Percentiles rank a stretch among this genome's conserved stretches.
Conservation (phyloP, 1,140 invertebrate species). For the Anastrepha obliqua region DNA sequence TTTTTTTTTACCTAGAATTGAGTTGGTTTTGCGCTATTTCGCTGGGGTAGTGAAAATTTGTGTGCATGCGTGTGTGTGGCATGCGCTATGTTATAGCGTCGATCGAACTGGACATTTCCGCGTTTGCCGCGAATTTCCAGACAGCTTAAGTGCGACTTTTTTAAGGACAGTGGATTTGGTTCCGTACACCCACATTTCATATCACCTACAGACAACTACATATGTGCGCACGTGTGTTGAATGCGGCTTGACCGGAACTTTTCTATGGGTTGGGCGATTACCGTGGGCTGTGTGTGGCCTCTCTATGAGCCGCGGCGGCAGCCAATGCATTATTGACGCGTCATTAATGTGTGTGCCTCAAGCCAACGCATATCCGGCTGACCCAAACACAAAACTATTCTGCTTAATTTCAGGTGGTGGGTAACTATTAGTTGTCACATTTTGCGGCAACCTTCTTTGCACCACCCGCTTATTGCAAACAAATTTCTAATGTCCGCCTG, state of each 20-base stretch:
- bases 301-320: background rate
- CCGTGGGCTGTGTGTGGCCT: background rate
- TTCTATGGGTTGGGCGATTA: background rate
- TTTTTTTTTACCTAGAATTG: too few species aligned
- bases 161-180: background rate
- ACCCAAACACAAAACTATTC: background rate
- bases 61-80: background rate
- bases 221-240: background rate
- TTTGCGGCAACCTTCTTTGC: background rate
- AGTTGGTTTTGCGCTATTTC: background rate
- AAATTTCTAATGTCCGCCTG: slow-evolving; percentile 11
- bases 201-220: background rate
- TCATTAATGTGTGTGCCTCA: background rate
- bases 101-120: slow-evolving; percentile 1
- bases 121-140: background rate
- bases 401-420: background rate
- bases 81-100: background rate
- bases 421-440: background rate
- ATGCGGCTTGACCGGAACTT: background rate
- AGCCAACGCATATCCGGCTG: slow-evolving; percentile 1
- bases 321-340: background rate
- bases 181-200: background rate
- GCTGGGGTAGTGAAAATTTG: background rate
- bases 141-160: slow-evolving; percentile 14
- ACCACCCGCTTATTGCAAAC: background rate